These are phyloP conservation scores for sheep (Ovis aries) DNA, from an alignment of 2,113 vertebrate species.

Conservation along the genomic window ARS-UI_Ramb_v3.0 NC_056056.1:30106001-30106500, in stretches of 20 bases:
- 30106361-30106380: background rate
- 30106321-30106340: background rate
- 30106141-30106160: background rate
- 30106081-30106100: background rate
- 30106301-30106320: background rate
- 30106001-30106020: background rate
- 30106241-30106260: too few relatives aligned
- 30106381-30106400: background rate
- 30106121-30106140: background rate
- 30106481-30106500: background rate
- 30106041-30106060: slow-evolving; percentile 38
- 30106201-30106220: background rate
- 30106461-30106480: background rate
- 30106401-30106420: background rate
- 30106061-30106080: background rate
- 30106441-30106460: background rate
- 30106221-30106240: background rate
- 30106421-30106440: background rate
- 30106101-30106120: background rate
- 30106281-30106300: background rate
- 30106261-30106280: background rate
- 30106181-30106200: background rate
- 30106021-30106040: slow-evolving; percentile 46
- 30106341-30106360: background rate
- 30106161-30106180: background rate